These are phyloP conservation scores for Polyommatus iphigenia DNA, from an alignment of 2,888 invertebrate species.

Conservation along the genomic window DNA sequence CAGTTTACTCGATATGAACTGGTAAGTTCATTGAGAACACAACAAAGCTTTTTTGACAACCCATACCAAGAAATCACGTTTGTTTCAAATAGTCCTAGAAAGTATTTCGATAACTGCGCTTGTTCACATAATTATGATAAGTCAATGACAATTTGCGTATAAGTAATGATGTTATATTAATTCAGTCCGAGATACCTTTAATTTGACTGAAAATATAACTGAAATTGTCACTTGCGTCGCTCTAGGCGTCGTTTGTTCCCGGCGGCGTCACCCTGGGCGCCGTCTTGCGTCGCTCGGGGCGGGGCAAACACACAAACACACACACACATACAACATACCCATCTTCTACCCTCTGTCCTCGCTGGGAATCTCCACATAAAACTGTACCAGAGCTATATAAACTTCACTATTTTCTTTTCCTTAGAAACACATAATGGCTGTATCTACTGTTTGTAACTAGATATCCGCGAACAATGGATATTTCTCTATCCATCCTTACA, in stretches of 20 bases:
- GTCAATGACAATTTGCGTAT: neutral
- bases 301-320: slow-evolving; percentile 54
- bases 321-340: slow-evolving; percentile 37
- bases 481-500: neutral
- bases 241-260: slow-evolving; percentile 46
- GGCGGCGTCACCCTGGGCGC: slow-evolving; percentile 62
- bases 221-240: slow-evolving; percentile 47
- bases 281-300: slow-evolving; percentile 64
- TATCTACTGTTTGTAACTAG: slow-evolving; percentile 11
- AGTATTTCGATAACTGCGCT: neutral
- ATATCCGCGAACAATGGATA: slow-evolving; percentile 15
- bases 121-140: neutral
- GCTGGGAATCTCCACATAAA: slow-evolving; percentile 40
- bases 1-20: neutral
- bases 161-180: neutral
- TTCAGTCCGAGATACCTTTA: neutral
- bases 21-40: neutral
- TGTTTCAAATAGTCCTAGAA: neutral
- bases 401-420: slow-evolving; percentile 7
- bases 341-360: slow-evolving; percentile 32
- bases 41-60: neutral
- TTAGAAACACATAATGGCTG: slow-evolving; percentile 14
- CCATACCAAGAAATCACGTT: neutral
- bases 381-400: slow-evolving; percentile 33
- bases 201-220: slow-evolving; percentile 18